Evolutionary conservation across 2,888 invertebrate genomes (phyloP).

Genomic region (Acronicta alni): DNA sequence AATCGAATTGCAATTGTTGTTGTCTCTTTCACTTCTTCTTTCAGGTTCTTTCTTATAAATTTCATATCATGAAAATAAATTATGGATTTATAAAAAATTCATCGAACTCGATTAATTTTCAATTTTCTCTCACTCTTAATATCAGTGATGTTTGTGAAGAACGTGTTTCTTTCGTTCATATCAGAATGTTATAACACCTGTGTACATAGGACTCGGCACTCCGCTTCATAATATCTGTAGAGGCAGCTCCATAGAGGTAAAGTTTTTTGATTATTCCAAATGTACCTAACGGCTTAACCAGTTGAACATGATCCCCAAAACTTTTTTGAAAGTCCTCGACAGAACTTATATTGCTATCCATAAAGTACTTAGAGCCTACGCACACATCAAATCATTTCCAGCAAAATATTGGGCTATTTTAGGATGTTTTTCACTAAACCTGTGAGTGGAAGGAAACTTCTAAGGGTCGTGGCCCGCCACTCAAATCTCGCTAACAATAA

Average conservation of each 20-base stretch:
- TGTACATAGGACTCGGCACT: not conserved
- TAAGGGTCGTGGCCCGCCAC: no score
- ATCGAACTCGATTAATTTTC: not conserved
- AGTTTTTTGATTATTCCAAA: constrained; percentile 26
- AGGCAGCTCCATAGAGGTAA: not conserved
- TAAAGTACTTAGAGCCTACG: no score
- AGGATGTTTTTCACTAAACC: no score
- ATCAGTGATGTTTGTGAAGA: not conserved
- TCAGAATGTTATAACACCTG: constrained; percentile 11
- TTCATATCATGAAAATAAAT: no score
- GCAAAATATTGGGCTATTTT: no score
- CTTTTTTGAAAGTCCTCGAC: not conserved
- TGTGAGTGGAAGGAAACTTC: no score
- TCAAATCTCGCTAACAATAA: no score
- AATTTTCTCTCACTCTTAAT: not conserved
- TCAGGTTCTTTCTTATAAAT: no score
- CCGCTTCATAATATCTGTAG: not conserved
- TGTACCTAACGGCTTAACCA: not conserved
- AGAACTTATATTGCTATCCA: no score
- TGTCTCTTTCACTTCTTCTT: no score
- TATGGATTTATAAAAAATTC: not conserved
- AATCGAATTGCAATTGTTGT: no score
- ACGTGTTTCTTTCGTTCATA: constrained; percentile 2
- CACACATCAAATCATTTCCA: no score
- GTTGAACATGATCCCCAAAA: not conserved